Evolutionary conservation across 2,797 vertebrate genomes (phyloP), one percentile per base, ranked within the genome.

Genomic region (Rhinella marina): DNA sequence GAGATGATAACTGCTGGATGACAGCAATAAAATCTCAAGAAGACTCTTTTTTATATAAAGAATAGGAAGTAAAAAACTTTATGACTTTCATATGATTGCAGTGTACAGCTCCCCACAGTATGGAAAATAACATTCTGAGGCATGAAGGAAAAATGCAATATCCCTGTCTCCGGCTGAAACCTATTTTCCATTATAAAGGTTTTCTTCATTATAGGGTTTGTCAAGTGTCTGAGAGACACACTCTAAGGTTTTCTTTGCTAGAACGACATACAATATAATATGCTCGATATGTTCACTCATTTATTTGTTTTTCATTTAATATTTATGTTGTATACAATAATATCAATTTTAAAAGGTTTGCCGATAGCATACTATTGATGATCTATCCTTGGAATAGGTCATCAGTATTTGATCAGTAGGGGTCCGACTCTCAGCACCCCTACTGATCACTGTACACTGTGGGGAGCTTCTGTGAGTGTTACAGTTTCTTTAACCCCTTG

Each of bases 11-110:
- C 84, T 77, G 68, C 21, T 77, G 21, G 59, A 78, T 86, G 80
- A 88, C 68, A 86, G 78, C 87, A 88, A 85, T 81, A 80, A 81
- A 85, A 82, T 88, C 66, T 88, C 83, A 86, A 86, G 61, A 82
- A 82, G 79, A 89, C 72, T 77, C 80, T 68, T 77, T 72, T 75
- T 86, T 82, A 68, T 81, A 27, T 56, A 89, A 84, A 86, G 78
- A 86, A 77, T 70, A 62, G 72, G 29, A 86, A 78, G 70, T 77
- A 52, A 54, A 75, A 88, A 88, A 85, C 25, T 14, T 75, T 73
- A 88, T 75, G 17, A 70, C 77, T 85, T 82, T 88, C 73, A 70
- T 70, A 89, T 78, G 61, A 81, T 89, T 86, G 59, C 48, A 82
- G 84, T 86, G 59, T 89, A 82, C 73, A 70, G 76, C 80, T 86